Evolutionary conservation across 2,888 invertebrate species (phyloP).

Genomic region (Erebia ligea): DNA sequence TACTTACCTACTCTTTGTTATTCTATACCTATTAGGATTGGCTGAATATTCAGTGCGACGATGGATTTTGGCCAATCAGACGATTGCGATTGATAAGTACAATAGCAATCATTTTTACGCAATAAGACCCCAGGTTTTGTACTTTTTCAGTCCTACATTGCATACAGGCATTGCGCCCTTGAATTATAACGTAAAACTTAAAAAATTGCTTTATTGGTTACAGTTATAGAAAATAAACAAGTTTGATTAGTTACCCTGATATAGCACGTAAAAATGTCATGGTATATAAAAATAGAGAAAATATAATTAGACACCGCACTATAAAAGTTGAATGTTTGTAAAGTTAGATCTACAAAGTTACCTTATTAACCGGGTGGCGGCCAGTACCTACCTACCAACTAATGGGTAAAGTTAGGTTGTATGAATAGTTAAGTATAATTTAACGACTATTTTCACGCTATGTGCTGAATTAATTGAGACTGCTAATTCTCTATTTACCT

Average conservation of each 20-base stretch:
- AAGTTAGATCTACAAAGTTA: slow-evolving; percentile 18
- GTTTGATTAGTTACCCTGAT: not conserved
- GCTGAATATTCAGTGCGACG: too few relatives aligned
- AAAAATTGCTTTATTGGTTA: not conserved
- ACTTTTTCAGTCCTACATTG: too few relatives aligned
- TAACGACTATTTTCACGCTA: not conserved
- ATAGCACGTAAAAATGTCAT: not conserved
- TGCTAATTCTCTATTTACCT: too few relatives aligned
- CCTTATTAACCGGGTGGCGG: slow-evolving; percentile 3
- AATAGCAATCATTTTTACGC: too few relatives aligned
- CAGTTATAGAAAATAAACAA: not conserved
- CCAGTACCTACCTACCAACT: slow-evolving; percentile 6
- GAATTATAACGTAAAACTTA: not conserved
- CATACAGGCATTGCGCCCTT: too few relatives aligned
- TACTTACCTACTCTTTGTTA: too few relatives aligned
- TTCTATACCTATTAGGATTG: too few relatives aligned
- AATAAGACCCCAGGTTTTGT: too few relatives aligned
- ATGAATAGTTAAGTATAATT: slow-evolving; percentile 6
- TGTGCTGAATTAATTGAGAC: too few relatives aligned
- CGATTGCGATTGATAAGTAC: too few relatives aligned
- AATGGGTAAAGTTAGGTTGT: slow-evolving; percentile 14
- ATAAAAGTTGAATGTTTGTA: slow-evolving; percentile 11
- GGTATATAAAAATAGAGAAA: slow-evolving; percentile 4
- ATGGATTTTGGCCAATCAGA: too few relatives aligned
- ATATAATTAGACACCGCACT: not conserved